These are phyloP conservation scores for Murina feae DNA, from an alignment of 2,113 vertebrate genomes.

Conservation along the genomic window DNA sequence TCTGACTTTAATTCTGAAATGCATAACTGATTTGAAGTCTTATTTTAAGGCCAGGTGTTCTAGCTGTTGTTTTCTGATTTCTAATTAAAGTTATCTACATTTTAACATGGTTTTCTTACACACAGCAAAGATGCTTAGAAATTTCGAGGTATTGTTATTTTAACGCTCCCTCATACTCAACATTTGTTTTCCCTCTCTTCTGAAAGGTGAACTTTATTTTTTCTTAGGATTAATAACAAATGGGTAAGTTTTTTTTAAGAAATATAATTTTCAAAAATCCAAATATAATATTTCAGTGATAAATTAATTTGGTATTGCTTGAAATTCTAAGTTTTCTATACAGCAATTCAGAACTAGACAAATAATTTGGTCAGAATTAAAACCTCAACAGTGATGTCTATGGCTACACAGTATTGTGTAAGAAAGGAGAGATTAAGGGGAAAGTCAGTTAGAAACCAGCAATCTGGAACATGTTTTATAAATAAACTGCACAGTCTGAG, in stretches of 20 bases:
- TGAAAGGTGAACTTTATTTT: background rate
- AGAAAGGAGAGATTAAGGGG: background rate
- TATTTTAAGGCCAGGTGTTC: background rate
- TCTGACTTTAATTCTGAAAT: background rate
- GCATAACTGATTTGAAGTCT: background rate
- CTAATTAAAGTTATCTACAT: background rate
- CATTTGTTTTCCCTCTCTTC: background rate
- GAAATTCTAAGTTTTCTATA: background rate
- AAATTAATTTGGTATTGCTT: background rate
- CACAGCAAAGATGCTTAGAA: background rate
- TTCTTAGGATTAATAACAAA: background rate
- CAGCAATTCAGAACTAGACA: background rate
- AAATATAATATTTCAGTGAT: constrained; percentile 1
- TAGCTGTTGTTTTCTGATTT: background rate
- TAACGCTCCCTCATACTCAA: background rate
- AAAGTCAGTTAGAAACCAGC: background rate
- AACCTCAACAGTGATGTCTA: background rate
- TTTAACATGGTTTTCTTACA: background rate
- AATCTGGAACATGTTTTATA: background rate
- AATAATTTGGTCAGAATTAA: background rate
- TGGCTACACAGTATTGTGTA: background rate
- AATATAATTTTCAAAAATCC: background rate
- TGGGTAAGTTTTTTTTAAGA: background rate
- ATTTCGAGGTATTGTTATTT: background rate
- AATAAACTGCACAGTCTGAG: background rate